Base-by-base conservation (phyloP, 1,140 invertebrate genomes). In the Drosophila malerkotliana region DNA sequence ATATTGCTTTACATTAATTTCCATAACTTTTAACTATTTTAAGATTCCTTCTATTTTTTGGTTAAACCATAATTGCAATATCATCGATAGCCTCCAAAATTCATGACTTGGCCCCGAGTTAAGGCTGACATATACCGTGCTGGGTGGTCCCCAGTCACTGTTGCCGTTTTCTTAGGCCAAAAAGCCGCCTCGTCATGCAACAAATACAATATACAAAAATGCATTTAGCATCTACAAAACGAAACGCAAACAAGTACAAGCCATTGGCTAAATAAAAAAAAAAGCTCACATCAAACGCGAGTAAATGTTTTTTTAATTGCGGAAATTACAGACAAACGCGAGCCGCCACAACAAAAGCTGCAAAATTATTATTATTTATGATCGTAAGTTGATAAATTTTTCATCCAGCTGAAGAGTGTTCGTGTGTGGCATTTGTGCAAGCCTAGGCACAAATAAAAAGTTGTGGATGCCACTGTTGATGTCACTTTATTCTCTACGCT, bases 231-330 rank as follows among this genome's bases (percentile, higher is more conserved):
- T 41, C 37, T 51, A 57, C 76, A 69, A 85, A 64, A 85, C 48
- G 55, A 69, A 69, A 69, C 64, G 63, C 24, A 69, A 69, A 69
- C 63, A 68, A 68, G 66, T 56, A 14, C 30, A 18, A 53, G 30
- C 10, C 48, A 18, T 18, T n/a, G 39, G 8, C 48, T 8, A 32
- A 48, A 59, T 62, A 56, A 64, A 67, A 66, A 63, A 67, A 60
- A 64, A 69, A 66, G 45, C 67, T 51, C 60, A 76, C 66, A 90
- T 72, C 75, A 89, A 90, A 89, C 54, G 68, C 75, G 78, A 89
- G 73, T 88, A 90, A 90, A 90, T 90, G 88, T 77, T 90, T 90
- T 90, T 90, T 88, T 90, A 90, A 91, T 91, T 90, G 88, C 89
- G 88, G 89, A 91, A 91, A 91, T 91, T 90, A 90, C 78, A 73